Percentiles rank a stretch among this genome's conserved stretches.
These are phyloP conservation scores for Symphodus melops DNA, from an alignment of 2,113 vertebrate species.

Conservation along the genomic window DNA sequence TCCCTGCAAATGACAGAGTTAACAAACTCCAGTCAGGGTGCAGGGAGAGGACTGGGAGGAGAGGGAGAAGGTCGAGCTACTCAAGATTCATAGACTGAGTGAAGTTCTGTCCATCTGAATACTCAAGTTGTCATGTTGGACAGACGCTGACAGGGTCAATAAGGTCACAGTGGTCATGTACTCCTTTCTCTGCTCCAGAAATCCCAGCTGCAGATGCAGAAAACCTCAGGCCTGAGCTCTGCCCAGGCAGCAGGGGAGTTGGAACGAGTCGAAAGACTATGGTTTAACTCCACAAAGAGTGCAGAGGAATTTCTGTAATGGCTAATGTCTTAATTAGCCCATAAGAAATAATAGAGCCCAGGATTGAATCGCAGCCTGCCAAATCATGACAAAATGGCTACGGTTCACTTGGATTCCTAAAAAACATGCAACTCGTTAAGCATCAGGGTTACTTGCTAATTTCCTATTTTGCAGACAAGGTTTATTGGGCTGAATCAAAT, in stretches of 20 bases:
- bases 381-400: slow-evolving; percentile 83
- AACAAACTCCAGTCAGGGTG: slow-evolving; percentile 64
- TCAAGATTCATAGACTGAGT: slow-evolving; percentile 29
- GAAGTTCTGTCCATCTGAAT: slow-evolving; percentile 35
- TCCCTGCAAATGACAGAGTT: slow-evolving; percentile 67
- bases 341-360: slow-evolving; percentile 84
- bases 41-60: slow-evolving; percentile 22
- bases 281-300: slow-evolving; percentile 67
- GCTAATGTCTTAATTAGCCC: slow-evolving; percentile 85
- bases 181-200: slow-evolving; percentile 58
- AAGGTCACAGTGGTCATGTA: slow-evolving; percentile 68
- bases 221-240: slow-evolving; percentile 58
- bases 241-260: slow-evolving; percentile 63
- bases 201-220: slow-evolving; percentile 63
- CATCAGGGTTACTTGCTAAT: slow-evolving; percentile 75
- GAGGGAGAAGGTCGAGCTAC: slow-evolving; percentile 36
- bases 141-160: slow-evolving; percentile 58
- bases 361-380: slow-evolving; percentile 71
- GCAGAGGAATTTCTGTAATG: slow-evolving; percentile 81
- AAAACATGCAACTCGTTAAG: slow-evolving; percentile 81
- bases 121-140: slow-evolving; percentile 26
- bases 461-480: slow-evolving; percentile 80
- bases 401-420: slow-evolving; percentile 68
- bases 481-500: slow-evolving; percentile 78
- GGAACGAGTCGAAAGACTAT: slow-evolving; percentile 75